Evolutionary conservation across 2,113 vertebrate species (phyloP).

Genomic region (Rhinolophus ferrumequinum): DNA sequence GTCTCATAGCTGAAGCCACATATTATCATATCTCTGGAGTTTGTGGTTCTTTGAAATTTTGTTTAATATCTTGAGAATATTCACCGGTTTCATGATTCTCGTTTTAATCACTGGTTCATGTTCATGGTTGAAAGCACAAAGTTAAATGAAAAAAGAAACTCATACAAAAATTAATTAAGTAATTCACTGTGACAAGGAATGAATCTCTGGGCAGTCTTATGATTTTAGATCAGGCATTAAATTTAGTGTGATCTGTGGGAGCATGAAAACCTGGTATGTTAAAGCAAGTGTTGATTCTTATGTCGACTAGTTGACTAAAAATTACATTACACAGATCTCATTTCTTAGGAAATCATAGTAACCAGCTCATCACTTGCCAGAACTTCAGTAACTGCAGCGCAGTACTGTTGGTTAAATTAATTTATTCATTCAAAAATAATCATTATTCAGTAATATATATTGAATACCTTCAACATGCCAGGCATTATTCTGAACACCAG

Average conservation of each 20-base stretch:
- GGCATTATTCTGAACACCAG: not conserved
- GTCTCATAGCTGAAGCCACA: not conserved
- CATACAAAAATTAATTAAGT: not conserved
- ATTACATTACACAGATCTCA: not conserved
- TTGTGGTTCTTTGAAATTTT: not conserved
- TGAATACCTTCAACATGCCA: not conserved
- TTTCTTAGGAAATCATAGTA: not conserved
- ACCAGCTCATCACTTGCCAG: not conserved
- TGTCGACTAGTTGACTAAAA: not conserved
- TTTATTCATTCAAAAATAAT: not conserved
- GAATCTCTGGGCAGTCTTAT: not conserved
- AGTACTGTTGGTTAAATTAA: not conserved
- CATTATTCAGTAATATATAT: not conserved
- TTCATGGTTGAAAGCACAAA: not conserved
- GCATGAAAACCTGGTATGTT: not conserved
- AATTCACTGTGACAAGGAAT: not conserved
- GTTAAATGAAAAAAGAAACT: not conserved
- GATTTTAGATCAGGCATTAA: conserved; percentile 2
- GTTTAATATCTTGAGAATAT: not conserved
- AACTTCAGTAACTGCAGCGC: not conserved
- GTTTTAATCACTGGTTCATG: not conserved
- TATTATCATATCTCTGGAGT: not conserved
- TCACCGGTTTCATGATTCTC: not conserved
- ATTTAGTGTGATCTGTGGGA: not conserved
- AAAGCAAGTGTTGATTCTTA: not conserved